A percentile compares a stretch with the other conserved stretches of the same genome.
phyloP scores from a whole-genome alignment of 2,888 invertebrate species.

The Hermaeophaga mercurialis region DNA sequence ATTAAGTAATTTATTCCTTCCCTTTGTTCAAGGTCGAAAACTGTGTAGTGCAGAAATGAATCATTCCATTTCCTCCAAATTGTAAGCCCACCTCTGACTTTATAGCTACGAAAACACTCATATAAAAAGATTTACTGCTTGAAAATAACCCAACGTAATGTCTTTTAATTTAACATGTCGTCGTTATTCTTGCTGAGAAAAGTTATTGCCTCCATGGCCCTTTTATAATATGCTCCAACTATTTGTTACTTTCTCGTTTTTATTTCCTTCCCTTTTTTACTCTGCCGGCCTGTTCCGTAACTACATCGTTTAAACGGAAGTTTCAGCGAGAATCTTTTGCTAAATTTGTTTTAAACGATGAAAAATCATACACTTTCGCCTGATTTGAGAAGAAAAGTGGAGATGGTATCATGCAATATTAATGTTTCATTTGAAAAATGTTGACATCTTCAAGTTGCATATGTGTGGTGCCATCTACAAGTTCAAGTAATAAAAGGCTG shows the following conservation, averaged over 20 bases:
- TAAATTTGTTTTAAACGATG: constrained; percentile 2
- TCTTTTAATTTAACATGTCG: constrained; percentile 55
- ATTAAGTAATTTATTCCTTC: constrained; percentile 4
- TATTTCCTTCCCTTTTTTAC: constrained; percentile 12
- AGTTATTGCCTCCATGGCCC: constrained; percentile 34
- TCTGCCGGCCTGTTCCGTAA: constrained; percentile 2
- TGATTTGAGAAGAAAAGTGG: too few species aligned
- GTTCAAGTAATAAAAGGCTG: too few species aligned
- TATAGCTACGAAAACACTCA: constrained; percentile 53
- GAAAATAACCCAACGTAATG: constrained; percentile 53
- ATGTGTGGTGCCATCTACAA: too few species aligned
- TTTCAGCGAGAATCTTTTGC: neutral
- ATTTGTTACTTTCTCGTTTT: constrained; percentile 27
- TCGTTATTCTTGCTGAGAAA: constrained; percentile 48
- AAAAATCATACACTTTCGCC: too few species aligned
- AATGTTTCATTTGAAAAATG: too few species aligned
- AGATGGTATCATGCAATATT: too few species aligned
- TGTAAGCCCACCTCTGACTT: constrained; percentile 40
- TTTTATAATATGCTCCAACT: constrained; percentile 29
- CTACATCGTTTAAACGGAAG: constrained; percentile 11
- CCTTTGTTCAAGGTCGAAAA: constrained; percentile 5
- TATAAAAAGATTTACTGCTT: constrained; percentile 55
- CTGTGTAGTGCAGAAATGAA: constrained; percentile 27
- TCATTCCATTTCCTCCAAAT: constrained; percentile 35
- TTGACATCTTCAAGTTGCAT: too few species aligned